Evolutionary conservation across 2,888 invertebrate species (phyloP), one percentile per base, ranked within the genome.

Genomic region (Metalampra italica): DNA sequence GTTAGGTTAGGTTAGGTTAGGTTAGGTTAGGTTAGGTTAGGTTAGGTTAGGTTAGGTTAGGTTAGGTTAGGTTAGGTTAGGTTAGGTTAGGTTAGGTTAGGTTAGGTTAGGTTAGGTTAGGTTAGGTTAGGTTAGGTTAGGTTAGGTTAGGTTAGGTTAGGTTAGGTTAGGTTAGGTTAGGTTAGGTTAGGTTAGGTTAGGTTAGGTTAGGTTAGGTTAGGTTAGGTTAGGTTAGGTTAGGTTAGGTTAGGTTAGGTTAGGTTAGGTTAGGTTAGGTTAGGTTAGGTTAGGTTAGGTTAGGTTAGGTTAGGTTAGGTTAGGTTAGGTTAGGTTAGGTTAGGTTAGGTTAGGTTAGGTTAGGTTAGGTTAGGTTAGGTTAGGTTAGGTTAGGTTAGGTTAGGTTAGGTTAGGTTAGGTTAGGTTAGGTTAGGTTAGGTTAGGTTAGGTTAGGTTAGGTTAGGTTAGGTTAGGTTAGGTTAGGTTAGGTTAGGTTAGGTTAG

Each of bases 141-240:
- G n/a, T n/a, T n/a, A n/a, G n/a, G n/a, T n/a, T n/a, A 29, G n/a
- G n/a, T n/a, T n/a, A n/a, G n/a, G n/a, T 42, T 42, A 42, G 42
- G 47, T 47, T 47, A 42, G n/a, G n/a, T n/a, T n/a, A n/a, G 13
- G 47, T 34, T 34, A 34, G 47, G 44, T 47, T 29, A 40, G 42
- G 43, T 14, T 34, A 12, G 39, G 36, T 12, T 38, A 37, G 43
- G 30, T 43, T 30, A 11, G n/a, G n/a, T 50, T 50, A 46, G 51
- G 49, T 49, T 49, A 52, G 49, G 52, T 52, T 52, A 52, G 52
- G 52, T 52, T 52, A 49, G 52, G 52, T 53, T 52, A 49, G 50
- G 47, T 50, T 49, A 49, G 50, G 49, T 50, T 47, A 49, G 55
- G 52, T 55, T 51, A 52, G 54, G 51, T 52, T 51, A 52, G 54